Evolutionary conservation across 2,888 invertebrate species (phyloP), one percentile per base, ranked within the genome.

Genomic region (Oscheius onirici): DNA sequence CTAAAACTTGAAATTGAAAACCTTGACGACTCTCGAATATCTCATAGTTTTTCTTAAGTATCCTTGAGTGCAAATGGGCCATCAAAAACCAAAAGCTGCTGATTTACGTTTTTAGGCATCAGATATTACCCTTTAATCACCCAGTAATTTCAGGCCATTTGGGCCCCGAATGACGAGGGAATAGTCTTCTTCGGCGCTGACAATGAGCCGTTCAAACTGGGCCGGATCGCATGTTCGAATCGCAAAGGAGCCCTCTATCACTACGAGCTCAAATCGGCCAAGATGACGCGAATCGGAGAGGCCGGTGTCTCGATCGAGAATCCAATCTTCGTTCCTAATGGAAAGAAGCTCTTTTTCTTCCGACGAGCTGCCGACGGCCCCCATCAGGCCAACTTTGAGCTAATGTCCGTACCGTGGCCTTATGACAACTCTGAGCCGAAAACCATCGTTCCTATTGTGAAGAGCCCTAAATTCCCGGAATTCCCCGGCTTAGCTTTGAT

Each of bases 171-270:
- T 40, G 86, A 86, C 71, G 74, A 77, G 22, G 83, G 85, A 49
- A 71, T 88, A n/a, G 78, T 86, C 2, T 87, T 86, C 71, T 79
- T 84, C 51, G 86, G 84, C 0, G 34, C 88, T 26, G 73, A 83
- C 20, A 71, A 66, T 20, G 72, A 77, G 24, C 78, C 83, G 2
- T 80, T 80, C 69, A 76, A 82, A 52, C 72, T 87, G 15, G 87
- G 87, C 34, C 70, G 74, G 28, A 81, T 85, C 46, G 81, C 74
- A 71, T 87, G 87, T 68, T 79, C 78, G 58, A 87, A 86, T 68
- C 60, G 84, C 55, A 81, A 80, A 2, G 83, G 84, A 40, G 41
- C 77, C 8, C 74, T 86, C 22, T 83, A 82, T 66, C 82, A 78
- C 67, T 86, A 84, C 72, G 78, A 84, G 17, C 66, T 86, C 49